Base-by-base conservation (phyloP, 1,140 invertebrate genomes). In the Pogonomyrmex californicus region DNA sequence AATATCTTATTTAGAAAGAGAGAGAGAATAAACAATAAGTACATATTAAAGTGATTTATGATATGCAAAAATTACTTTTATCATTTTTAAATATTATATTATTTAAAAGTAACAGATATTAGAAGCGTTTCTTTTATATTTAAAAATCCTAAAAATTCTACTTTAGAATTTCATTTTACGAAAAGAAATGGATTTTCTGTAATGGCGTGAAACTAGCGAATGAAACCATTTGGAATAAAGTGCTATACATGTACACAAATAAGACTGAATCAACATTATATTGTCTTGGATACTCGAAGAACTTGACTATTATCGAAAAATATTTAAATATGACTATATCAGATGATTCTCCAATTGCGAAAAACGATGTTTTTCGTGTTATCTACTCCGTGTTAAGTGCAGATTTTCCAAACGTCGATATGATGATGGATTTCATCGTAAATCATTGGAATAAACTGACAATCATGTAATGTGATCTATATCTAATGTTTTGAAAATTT, bases 181-280 rank as follows among this genome's bases (percentile, higher is more conserved):
- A 58, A 23, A 75, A 47, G 33, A 1, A 2, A n/a, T 88, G 75
- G 87, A 23, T 66, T 36, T 75, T 62, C 17, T 38, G 0, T 12
- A 63, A 88, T 14, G 87, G 65, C 6, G 33, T 79, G 44, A 60
- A 68, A 23, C 14, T 4, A 10, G 73, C 49, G 6, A 86, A 86
- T 49, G 86, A 87, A 66, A 78, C 38, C 4, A 33, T 68, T 23
- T 87, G 83, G 83, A 58, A 87, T n/a, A 58, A 66, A 23, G 1
- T 73, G 9, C 49, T 73, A 0, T 60, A 73, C 36, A 23, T 60
- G 41, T 68, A 62, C 17, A 17, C 6, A 4, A 58, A 70, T 1
- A 44, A 70, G 23, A 56, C 38, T 10, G 49, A 47, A 30, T 36
- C 23, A 6, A 56, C 51, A 10, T 9, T 62, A 6, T 9, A 30